Evolutionary conservation across 2,113 vertebrate genomes (phyloP), one percentile per base, ranked within the genome.

Genomic region (Coryphaenoides rupestris): DNA sequence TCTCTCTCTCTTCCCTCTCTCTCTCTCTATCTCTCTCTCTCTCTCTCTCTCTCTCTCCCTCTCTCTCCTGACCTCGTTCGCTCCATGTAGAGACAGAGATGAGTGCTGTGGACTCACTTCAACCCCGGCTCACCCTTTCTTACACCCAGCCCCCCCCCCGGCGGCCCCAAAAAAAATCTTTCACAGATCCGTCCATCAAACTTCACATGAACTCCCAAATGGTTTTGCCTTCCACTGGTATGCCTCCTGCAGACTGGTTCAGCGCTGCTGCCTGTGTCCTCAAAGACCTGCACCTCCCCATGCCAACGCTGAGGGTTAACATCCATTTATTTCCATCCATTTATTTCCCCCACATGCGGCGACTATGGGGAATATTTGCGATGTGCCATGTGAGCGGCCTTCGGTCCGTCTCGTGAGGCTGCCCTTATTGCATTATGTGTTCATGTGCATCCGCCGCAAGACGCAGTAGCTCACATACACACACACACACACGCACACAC

Each of bases 351-450:
- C 47, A n/a, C 47, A 17, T 16, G 46, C 40, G 13, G 16, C 46
- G n/a, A n/a, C n/a, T n/a, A n/a, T n/a, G 5, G 47, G 47, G 14
- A 50, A 50, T 16, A 50, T 16, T n/a, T 14, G 17, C 9, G 19
- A 28, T 55, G 13, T 63, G 71, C 66, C 24, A 40, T 14, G 70
- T 55, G 33, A 68, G 61, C 24, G 47, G 26, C 62, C 56, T 66
- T 69, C 58, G 15, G 19, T 59, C 56, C 58, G 67, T 49, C 74
- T 77, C n/a, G 23, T 21, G 21, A 58, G 59, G 50, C 60, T 33
- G 46, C 17, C 59, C 72, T 76, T 68, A 74, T 77, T 55, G 24
- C 7, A 59, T 69, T 71, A 23, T 16, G 55, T 5, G 40, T n/a
- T 15, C 19, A 55, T 9, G 33, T 40, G 33, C 9, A 40, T 40